phyloP scores from a whole-genome alignment of 2,888 invertebrate genomes.

The Brenthis ino region DNA sequence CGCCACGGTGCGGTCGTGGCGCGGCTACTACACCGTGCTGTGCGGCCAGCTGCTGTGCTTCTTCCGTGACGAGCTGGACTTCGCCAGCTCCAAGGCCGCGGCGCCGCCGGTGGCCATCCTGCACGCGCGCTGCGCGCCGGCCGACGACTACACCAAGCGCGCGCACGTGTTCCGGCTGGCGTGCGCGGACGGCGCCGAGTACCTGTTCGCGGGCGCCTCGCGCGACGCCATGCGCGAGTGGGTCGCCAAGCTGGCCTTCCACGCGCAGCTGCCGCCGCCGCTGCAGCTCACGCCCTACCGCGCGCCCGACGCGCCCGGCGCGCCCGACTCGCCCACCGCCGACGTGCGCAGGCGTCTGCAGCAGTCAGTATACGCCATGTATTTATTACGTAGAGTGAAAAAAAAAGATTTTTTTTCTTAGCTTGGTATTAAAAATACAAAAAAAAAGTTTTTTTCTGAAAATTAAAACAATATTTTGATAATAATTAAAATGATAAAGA shows the following conservation, averaged over 20 bases:
- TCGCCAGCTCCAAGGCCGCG: constrained; percentile 92
- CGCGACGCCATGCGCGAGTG: constrained; percentile 92
- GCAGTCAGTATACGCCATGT: constrained; percentile 51
- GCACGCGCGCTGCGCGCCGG: constrained; percentile 91
- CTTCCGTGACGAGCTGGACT: constrained; percentile 97
- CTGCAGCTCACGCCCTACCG: constrained; percentile 93
- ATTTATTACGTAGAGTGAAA: neutral
- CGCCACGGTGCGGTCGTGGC: constrained; percentile 98
- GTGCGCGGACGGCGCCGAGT: constrained; percentile 95
- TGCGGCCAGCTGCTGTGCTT: constrained; percentile 98
- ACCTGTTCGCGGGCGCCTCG: constrained; percentile 90
- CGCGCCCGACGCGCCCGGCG: constrained; percentile 30
- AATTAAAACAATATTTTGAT: too few species aligned
- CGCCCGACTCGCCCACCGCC: constrained; percentile 71
- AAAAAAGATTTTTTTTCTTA: too few species aligned
- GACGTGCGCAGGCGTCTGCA: constrained; percentile 64
- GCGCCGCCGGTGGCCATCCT: constrained; percentile 91
- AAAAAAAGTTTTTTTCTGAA: too few species aligned
- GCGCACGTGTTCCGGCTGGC: constrained; percentile 95
- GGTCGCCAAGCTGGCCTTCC: constrained; percentile 96
- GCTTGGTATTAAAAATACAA: too few species aligned
- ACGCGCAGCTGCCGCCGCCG: constrained; percentile 94
- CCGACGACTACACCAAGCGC: constrained; percentile 97
- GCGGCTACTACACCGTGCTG: constrained; percentile 95
- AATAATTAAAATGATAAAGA: too few species aligned